Evolutionary conservation across 2,113 vertebrate species (phyloP).

Genomic region (Pangasianodon hypophthalmus): DNA sequence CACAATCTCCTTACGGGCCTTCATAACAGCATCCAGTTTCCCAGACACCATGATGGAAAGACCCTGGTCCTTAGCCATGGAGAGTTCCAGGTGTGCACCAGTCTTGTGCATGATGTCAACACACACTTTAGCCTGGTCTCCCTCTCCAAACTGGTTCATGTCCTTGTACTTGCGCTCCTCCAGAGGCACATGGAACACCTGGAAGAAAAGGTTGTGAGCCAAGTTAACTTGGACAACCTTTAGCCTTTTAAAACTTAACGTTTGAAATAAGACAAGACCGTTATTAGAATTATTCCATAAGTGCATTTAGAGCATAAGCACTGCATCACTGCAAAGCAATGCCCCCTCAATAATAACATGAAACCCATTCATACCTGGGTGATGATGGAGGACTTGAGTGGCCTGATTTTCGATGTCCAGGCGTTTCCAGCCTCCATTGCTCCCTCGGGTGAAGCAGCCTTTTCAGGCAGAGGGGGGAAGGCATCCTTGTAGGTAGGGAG

Average conservation of each 20-base stretch:
- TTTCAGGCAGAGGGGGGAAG: constrained; percentile 98
- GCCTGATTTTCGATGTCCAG: constrained; percentile 91
- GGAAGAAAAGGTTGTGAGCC: not conserved
- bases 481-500: constrained; percentile 98
- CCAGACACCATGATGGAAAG: constrained; percentile 99
- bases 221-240: not conserved
- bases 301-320: not conserved
- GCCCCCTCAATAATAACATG: not conserved
- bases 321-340: not conserved
- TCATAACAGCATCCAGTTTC: constrained; percentile 97
- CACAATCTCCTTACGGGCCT: constrained; percentile 98
- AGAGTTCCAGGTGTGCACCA: constrained; percentile 95
- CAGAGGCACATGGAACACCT: constrained; percentile 98
- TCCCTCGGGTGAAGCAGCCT: constrained; percentile 85
- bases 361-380: constrained; percentile 83
- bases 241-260: not conserved
- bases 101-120: constrained; percentile 99
- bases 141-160: constrained; percentile 99
- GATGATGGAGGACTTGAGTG: constrained; percentile 96
- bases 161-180: constrained; percentile 99
- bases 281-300: not conserved
- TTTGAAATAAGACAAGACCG: not conserved
- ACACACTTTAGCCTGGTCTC: constrained; percentile 97
- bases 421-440: constrained; percentile 85
- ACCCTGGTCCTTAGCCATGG: constrained; percentile 97